Conservation (phyloP, 2,113 vertebrate species). For the Megaceryle torquata region DNA sequence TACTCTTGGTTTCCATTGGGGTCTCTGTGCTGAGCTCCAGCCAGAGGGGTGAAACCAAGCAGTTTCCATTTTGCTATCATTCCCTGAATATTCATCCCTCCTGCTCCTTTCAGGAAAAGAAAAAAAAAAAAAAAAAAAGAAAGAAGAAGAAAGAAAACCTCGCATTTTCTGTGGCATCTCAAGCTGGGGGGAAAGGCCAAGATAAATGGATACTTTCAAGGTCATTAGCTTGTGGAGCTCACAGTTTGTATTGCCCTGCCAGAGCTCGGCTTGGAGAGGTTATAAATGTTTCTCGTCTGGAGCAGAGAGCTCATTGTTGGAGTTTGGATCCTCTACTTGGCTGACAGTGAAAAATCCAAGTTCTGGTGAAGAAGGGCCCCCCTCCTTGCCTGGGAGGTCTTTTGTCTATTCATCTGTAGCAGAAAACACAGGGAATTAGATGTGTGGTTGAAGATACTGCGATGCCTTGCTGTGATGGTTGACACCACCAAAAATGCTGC, state of each 20-base stretch:
- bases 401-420: slow-evolving; percentile 24
- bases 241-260: slow-evolving; percentile 63
- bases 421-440: slow-evolving; percentile 10
- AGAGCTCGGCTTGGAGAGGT: slow-evolving; percentile 66
- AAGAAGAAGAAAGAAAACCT: slow-evolving; percentile 56
- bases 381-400: not conserved
- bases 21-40: not conserved
- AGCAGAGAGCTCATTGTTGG: slow-evolving; percentile 67
- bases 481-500: not conserved
- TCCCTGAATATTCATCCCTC: slow-evolving; percentile 47
- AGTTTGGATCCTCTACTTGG: slow-evolving; percentile 53
- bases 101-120: not conserved
- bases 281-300: slow-evolving; percentile 73
- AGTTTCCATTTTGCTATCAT: not conserved
- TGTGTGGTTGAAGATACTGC: not conserved
- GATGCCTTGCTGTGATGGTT: not conserved
- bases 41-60: not conserved
- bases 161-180: slow-evolving; percentile 68
- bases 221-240: slow-evolving; percentile 73
- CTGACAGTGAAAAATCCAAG: slow-evolving; percentile 71
- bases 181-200: slow-evolving; percentile 69
- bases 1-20: not conserved
- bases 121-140: not conserved
- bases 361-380: slow-evolving; percentile 4
- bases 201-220: slow-evolving; percentile 80